Conservation (phyloP, 2,888 invertebrate genomes). For the Ophioninae sp. region DNA sequence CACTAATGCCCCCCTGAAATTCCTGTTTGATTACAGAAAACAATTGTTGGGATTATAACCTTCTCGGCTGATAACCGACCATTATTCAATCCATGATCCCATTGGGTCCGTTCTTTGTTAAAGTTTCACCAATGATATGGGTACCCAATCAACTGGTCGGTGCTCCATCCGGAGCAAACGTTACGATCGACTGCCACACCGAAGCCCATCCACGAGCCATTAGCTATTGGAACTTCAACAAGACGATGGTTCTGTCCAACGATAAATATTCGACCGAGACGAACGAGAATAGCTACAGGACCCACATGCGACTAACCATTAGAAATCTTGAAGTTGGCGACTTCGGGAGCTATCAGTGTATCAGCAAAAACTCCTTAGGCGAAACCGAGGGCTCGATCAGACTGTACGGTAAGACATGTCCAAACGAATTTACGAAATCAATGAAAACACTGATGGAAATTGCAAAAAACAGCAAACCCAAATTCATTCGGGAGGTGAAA, state of each 20-base stretch:
- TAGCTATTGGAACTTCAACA: slow-evolving; percentile 95
- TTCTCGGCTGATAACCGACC: not conserved
- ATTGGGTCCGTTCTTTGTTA: slow-evolving; percentile 70
- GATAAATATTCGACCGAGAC: slow-evolving; percentile 93
- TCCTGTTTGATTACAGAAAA: not conserved
- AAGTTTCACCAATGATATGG: slow-evolving; percentile 97
- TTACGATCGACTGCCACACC: slow-evolving; percentile 95
- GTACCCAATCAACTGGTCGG: slow-evolving; percentile 96
- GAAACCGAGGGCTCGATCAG: slow-evolving; percentile 96
- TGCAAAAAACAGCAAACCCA: not conserved
- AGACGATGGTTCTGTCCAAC: slow-evolving; percentile 93
- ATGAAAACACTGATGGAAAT: not conserved
- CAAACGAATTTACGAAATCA: not conserved
- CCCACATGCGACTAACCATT: slow-evolving; percentile 94
- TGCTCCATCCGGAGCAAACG: slow-evolving; percentile 94
- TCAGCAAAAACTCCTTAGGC: slow-evolving; percentile 95
- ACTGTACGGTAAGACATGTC: slow-evolving; percentile 88
- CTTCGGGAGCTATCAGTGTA: slow-evolving; percentile 95
- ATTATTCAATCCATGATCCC: slow-evolving; percentile 49
- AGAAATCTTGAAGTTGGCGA: slow-evolving; percentile 91
- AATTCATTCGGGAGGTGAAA: not conserved
- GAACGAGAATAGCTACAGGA: slow-evolving; percentile 93
- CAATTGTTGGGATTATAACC: not conserved
- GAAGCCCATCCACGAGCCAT: slow-evolving; percentile 96
- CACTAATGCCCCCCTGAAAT: too few relatives aligned